Conservation (phyloP, 2,888 invertebrate genomes). For the Eupeodes luniger region DNA sequence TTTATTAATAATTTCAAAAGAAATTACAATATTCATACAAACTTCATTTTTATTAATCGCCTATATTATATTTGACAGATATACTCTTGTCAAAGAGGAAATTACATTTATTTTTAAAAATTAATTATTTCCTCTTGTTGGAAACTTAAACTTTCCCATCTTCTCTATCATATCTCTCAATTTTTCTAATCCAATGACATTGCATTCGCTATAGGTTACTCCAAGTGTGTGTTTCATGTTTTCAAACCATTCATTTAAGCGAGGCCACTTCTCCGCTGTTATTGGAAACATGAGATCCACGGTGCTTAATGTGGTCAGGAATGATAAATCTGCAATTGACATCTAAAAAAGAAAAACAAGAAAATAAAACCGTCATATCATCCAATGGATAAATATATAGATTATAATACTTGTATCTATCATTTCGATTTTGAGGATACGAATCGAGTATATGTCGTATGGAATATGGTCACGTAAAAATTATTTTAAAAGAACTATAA, state of each 20-base stretch:
- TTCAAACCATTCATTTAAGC: slow-evolving; percentile 80
- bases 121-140: slow-evolving; percentile 60
- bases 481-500: background rate
- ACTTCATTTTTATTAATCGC: background rate
- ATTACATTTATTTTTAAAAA: slow-evolving; percentile 2
- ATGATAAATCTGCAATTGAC: slow-evolving; percentile 84
- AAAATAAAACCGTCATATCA: background rate
- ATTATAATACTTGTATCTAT: background rate
- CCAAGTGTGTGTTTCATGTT: slow-evolving; percentile 80
- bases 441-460: no score
- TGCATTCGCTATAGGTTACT: slow-evolving; percentile 78
- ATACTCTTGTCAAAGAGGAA: background rate
- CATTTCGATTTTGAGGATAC: background rate
- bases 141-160: slow-evolving; percentile 81
- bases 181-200: slow-evolving; percentile 80
- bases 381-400: slow-evolving; percentile 7
- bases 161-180: slow-evolving; percentile 78
- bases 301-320: slow-evolving; percentile 84
- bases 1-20: background rate
- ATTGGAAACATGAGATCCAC: slow-evolving; percentile 84
- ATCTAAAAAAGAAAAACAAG: slow-evolving; percentile 77
- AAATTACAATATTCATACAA: background rate
- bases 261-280: slow-evolving; percentile 82
- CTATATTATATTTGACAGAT: background rate
- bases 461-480: background rate